phyloP scores from a whole-genome alignment of 30 jellyfish, hydroid and myxozoan species.

The Catostylus mosaicus region DNA sequence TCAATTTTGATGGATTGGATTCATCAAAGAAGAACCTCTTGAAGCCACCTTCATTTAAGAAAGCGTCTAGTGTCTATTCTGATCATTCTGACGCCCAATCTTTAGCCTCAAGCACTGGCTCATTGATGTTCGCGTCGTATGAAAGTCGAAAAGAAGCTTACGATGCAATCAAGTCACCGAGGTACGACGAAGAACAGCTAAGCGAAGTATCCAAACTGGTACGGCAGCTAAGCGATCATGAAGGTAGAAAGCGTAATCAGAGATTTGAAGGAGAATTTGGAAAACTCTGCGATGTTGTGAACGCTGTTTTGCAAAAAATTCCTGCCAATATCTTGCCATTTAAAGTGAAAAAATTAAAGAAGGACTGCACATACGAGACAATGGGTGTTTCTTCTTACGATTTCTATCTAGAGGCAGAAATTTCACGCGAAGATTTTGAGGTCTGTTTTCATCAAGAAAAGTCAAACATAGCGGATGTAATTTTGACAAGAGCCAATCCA shows the following conservation, averaged over 20 bases:
- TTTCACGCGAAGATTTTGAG: slow-evolving; percentile 8
- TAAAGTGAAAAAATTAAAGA: slow-evolving; percentile 23
- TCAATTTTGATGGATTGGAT: slow-evolving; percentile 30
- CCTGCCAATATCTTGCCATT: slow-evolving; percentile 75
- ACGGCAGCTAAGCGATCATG: slow-evolving; percentile 58
- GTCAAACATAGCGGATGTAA: slow-evolving; percentile 52
- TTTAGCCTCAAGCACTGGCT: slow-evolving; percentile 53
- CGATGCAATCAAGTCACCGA: slow-evolving; percentile 52
- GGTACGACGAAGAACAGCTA: slow-evolving; percentile 56
- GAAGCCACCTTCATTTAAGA: slow-evolving; percentile 3
- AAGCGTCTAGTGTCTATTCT: slow-evolving; percentile 24
- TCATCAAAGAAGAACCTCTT: slow-evolving; percentile 7
- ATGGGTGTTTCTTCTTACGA: slow-evolving; percentile 52
- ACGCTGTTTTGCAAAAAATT: slow-evolving; percentile 38
- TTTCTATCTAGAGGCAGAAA: slow-evolving; percentile 55
- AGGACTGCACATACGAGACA: slow-evolving; percentile 65
- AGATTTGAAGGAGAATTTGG: slow-evolving; percentile 40
- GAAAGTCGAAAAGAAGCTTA: slow-evolving; percentile 33
- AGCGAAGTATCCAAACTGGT: slow-evolving; percentile 54
- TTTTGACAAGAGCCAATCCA: slow-evolving; percentile 23
- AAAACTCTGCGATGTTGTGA: slow-evolving; percentile 63
- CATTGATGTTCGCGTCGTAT: slow-evolving; percentile 39
- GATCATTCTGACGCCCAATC: slow-evolving; percentile 48
- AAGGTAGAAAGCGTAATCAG: slow-evolving; percentile 66
- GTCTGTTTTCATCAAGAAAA: slow-evolving; percentile 33